Base-by-base conservation (phyloP, 1,140 invertebrate species). In the Hestina assimilis region DNA sequence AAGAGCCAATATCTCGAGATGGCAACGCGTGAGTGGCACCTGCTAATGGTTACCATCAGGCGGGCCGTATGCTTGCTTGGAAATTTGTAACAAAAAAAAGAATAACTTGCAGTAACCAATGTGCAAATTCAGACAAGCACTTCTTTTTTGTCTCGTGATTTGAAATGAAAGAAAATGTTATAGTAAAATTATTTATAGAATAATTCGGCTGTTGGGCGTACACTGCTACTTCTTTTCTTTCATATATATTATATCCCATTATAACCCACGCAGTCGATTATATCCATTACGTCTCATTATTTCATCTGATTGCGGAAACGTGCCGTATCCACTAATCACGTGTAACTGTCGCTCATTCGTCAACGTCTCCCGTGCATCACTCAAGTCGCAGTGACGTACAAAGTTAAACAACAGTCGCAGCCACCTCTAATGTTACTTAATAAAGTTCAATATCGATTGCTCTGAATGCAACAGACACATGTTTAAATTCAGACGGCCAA, bases 261-360 rank as follows among this genome's bases (percentile, higher is more conserved):
- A 5, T 26, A 42, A 6, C 14, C 31, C 31, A 8, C 9, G 40
- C 15, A 3, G 4, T 6, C 26, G 33, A 54, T 54, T 54, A 45
- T 45, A 54, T 55, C 45, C 38, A 56, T 53, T 20, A 41, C 41
- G 35, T 11, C 43, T 74, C 79, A 77, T 77, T 82, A 82, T 82
- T 77, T 63, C 55, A 59, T 50, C 63, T 67, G 79, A 80, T 79
- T 67, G 71, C 67, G 59, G 68, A 70, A 74, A 73, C 72, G 68
- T 66, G 58, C 66, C 60, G 59, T 63, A 67, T 67, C 59, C 63
- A 82, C 82, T 85, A 85, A 85, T 83, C 78, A 85, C 80, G 63
- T 63, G 65, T 75, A 74, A 80, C 75, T 69, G 72, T 63, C 68
- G 52, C 47, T 67, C 68, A 83, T 86, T 72, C 68, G 68, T 86